phyloP scores from a whole-genome alignment of 2,888 invertebrate species.

The Agonopterix heracliana region DNA sequence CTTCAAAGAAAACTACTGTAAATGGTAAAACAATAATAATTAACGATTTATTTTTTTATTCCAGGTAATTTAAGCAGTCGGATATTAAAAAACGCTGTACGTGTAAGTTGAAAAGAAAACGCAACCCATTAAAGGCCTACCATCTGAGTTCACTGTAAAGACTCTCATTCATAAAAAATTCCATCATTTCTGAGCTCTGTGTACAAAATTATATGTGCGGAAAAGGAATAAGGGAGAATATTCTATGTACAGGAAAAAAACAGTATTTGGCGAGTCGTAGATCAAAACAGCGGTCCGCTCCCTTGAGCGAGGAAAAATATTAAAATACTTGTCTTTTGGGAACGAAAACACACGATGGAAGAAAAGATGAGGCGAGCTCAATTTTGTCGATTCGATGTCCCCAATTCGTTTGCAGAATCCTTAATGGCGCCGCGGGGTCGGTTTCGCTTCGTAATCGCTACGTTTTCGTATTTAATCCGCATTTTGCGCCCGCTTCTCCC shows the following conservation, averaged over 20 bases:
- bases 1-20: too few relatives aligned
- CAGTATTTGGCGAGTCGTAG: constrained; percentile 51
- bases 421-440: constrained; percentile 59
- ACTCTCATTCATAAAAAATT: constrained; percentile 50
- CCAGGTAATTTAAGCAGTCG: constrained; percentile 48
- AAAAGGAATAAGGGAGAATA: constrained; percentile 42
- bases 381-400: constrained; percentile 72
- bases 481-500: constrained; percentile 29
- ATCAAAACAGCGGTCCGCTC: constrained; percentile 61
- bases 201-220: constrained; percentile 46
- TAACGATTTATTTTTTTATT: constrained; percentile 31
- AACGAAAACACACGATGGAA: constrained; percentile 56
- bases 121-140: constrained; percentile 22
- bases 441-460: constrained; percentile 44
- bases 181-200: constrained; percentile 24
- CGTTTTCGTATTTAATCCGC: constrained; percentile 65
- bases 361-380: constrained; percentile 66
- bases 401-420: constrained; percentile 70
- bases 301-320: constrained; percentile 49
- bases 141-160: constrained; percentile 25
- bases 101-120: constrained; percentile 39
- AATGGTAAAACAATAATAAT: background rate
- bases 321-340: constrained; percentile 60
- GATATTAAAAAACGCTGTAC: constrained; percentile 20
- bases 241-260: constrained; percentile 46